phyloP scores from a whole-genome alignment of 2,113 vertebrate genomes.

The Pelmatolapia mariae region DNA sequence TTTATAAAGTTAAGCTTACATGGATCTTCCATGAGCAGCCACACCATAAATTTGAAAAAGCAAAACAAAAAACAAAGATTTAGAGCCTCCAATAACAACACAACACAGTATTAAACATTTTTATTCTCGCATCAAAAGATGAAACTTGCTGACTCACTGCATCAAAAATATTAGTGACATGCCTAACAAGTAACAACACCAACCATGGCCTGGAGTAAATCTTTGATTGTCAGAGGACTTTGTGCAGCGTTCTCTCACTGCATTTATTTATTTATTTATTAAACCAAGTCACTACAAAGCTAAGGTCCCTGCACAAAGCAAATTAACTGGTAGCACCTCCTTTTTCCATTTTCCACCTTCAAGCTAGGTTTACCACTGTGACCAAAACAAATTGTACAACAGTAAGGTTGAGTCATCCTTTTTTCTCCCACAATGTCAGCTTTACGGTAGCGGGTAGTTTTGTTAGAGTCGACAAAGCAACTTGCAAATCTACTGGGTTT shows the following conservation, averaged over 20 bases:
- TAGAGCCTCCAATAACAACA: not conserved
- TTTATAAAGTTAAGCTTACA: not conserved
- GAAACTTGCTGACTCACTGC: not conserved
- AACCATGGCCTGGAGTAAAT: not conserved
- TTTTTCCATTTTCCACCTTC: not conserved
- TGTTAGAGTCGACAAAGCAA: not conserved
- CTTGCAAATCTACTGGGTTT: not conserved
- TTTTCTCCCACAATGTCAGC: not conserved
- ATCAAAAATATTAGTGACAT: not conserved
- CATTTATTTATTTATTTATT: not conserved
- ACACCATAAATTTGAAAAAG: not conserved
- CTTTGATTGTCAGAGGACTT: not conserved
- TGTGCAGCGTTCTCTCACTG: not conserved
- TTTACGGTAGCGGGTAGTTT: not conserved
- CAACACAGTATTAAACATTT: not conserved
- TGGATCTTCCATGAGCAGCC: not conserved
- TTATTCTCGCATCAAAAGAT: not conserved
- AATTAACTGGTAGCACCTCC: not conserved
- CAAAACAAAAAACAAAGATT: not conserved
- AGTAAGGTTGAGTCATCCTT: not conserved
- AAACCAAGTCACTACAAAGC: not conserved
- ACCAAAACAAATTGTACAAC: constrained; percentile 16
- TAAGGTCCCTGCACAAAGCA: not conserved
- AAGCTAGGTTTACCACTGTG: not conserved
- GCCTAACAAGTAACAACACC: not conserved